Evolutionary conservation across 2,797 vertebrate species (phyloP).

Genomic region (Chloroceryle amazona): DNA sequence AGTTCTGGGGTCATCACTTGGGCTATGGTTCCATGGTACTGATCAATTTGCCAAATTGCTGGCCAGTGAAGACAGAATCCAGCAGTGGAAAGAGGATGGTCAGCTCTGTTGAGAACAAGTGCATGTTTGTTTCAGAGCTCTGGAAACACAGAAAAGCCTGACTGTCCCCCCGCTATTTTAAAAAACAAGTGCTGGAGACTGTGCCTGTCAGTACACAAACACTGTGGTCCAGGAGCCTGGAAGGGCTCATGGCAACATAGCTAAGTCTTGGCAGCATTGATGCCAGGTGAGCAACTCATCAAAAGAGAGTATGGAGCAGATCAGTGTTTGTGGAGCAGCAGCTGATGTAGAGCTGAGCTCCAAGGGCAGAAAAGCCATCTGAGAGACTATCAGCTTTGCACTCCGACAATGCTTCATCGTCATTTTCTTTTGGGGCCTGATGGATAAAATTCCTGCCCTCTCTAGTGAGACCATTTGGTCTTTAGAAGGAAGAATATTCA

Average conservation of each 20-base stretch:
- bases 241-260: fast-evolving
- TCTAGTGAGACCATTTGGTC: background rate
- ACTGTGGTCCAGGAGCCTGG: background rate
- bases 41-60: background rate
- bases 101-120: background rate
- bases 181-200: background rate
- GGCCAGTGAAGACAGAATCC: background rate
- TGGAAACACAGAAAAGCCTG: background rate
- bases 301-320: background rate
- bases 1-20: background rate
- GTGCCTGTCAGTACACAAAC: background rate
- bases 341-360: background rate
- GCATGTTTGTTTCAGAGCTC: background rate
- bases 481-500: background rate
- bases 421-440: background rate
- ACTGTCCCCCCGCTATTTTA: background rate
- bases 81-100: background rate
- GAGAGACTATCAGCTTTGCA: background rate
- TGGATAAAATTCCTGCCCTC: background rate
- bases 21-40: background rate
- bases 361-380: background rate
- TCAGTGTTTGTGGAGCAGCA: background rate
- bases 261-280: background rate
- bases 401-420: background rate
- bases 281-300: background rate